Conservation (phyloP, 2,888 invertebrate genomes). For the Arge pagana region DNA sequence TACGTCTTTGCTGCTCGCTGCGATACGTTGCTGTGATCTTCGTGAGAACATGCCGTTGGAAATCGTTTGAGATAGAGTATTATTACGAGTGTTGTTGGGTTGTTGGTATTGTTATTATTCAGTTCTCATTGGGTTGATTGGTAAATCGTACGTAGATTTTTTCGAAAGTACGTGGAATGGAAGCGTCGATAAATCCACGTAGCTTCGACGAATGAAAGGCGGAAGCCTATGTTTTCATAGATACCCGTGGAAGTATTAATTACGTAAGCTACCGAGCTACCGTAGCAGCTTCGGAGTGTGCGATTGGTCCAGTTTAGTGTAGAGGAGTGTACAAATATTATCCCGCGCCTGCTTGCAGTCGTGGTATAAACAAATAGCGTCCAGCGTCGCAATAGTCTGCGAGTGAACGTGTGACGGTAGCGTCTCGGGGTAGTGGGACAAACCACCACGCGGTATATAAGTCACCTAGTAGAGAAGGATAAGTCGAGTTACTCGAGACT, state of each 20-base stretch:
- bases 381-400: too few relatives aligned
- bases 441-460: conserved; percentile 26
- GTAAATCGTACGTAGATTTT: background rate
- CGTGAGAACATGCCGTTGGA: too few relatives aligned
- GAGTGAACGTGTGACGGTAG: conserved; percentile 33
- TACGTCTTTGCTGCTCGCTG: too few relatives aligned
- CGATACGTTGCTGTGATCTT: too few relatives aligned
- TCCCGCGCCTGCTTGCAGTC: too few relatives aligned
- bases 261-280: conserved; percentile 16
- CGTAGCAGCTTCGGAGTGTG: background rate
- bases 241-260: conserved; percentile 16
- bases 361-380: too few relatives aligned
- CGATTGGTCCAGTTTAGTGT: background rate
- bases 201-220: conserved; percentile 28
- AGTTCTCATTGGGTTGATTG: background rate
- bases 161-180: background rate
- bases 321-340: too few relatives aligned
- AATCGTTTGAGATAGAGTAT: too few relatives aligned
- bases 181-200: background rate
- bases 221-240: conserved; percentile 25
- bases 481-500: conserved; percentile 20
- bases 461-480: conserved; percentile 7
- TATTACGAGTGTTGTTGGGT: background rate
- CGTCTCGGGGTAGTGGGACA: conserved; percentile 37
- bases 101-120: conserved; percentile 12